These are phyloP conservation scores for Hyles vespertilio DNA, from an alignment of 1,140 invertebrate genomes.

Conservation along the genomic window DNA sequence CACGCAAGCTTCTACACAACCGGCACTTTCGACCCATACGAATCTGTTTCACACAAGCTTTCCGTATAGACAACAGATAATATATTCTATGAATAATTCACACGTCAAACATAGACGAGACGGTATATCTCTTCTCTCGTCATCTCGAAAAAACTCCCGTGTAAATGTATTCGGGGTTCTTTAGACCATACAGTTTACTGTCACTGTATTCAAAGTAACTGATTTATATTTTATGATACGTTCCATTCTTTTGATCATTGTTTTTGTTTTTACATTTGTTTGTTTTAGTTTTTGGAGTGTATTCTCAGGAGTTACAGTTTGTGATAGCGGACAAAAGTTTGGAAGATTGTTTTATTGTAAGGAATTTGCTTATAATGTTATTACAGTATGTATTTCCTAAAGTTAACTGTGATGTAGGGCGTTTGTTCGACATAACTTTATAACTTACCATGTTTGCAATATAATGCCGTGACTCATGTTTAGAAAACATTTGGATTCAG, in stretches of 20 bases:
- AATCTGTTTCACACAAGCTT: too few species aligned
- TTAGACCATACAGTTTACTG: background rate
- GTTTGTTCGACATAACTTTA: background rate
- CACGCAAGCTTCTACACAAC: too few species aligned
- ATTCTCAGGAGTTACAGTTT: too few species aligned
- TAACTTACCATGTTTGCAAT: background rate
- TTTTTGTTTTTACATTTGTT: too few species aligned
- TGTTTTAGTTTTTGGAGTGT: too few species aligned
- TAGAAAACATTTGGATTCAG: too few species aligned
- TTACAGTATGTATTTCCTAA: background rate
- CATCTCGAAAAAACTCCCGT: background rate
- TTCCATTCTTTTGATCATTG: background rate
- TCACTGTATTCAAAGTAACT: conserved; percentile 3
- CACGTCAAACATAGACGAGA: conserved; percentile 35
- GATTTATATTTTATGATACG: conserved; percentile 5
- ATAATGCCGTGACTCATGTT: too few species aligned
- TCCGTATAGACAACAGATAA: conserved; percentile 23
- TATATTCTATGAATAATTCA: conserved; percentile 59
- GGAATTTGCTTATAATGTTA: too few species aligned
- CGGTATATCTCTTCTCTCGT: background rate
- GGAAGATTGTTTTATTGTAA: too few species aligned
- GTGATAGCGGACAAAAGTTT: too few species aligned
- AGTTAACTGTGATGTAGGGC: background rate
- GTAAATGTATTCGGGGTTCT: conserved; percentile 1
- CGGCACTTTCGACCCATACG: too few species aligned